phyloP scores from a whole-genome alignment of 2,797 vertebrate genomes.

The Eptatretus atami region DNA sequence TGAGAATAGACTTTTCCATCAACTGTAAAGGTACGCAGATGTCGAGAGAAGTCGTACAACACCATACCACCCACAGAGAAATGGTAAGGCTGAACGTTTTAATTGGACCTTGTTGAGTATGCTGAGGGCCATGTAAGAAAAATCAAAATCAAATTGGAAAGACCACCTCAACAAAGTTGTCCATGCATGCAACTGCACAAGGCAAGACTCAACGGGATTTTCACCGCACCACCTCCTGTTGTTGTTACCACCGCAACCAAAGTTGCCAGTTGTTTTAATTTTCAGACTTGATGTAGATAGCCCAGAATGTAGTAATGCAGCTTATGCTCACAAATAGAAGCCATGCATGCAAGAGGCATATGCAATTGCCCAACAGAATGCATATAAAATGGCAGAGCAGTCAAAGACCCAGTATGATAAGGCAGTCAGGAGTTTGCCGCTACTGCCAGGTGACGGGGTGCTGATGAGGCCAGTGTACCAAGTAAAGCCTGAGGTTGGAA shows the following conservation, averaged over 20 bases:
- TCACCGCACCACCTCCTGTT: constrained; percentile 9
- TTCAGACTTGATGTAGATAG: neutral
- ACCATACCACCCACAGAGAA: constrained; percentile 8
- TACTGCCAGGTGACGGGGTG: neutral
- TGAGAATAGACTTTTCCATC: too few species aligned
- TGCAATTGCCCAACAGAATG: neutral
- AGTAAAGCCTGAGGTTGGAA: too few species aligned
- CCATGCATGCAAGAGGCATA: neutral
- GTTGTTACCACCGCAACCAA: too few species aligned
- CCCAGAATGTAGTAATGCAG: neutral
- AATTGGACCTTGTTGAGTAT: constrained; percentile 9
- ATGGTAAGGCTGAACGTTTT: constrained; percentile 7
- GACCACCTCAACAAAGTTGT: constrained; percentile 11
- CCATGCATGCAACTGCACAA: constrained; percentile 11
- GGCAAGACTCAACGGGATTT: constrained; percentile 10
- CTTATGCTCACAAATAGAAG: neutral
- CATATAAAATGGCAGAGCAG: neutral
- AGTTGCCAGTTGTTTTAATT: neutral
- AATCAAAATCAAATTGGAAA: constrained; percentile 10
- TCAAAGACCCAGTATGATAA: neutral
- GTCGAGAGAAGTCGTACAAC: constrained; percentile 7
- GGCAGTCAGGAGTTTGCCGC: neutral
- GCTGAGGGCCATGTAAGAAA: constrained; percentile 8
- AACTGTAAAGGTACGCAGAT: too few species aligned
- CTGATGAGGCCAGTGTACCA: neutral